Conservation (phyloP, 2,797 vertebrate species). For the Argya squamiceps region DNA sequence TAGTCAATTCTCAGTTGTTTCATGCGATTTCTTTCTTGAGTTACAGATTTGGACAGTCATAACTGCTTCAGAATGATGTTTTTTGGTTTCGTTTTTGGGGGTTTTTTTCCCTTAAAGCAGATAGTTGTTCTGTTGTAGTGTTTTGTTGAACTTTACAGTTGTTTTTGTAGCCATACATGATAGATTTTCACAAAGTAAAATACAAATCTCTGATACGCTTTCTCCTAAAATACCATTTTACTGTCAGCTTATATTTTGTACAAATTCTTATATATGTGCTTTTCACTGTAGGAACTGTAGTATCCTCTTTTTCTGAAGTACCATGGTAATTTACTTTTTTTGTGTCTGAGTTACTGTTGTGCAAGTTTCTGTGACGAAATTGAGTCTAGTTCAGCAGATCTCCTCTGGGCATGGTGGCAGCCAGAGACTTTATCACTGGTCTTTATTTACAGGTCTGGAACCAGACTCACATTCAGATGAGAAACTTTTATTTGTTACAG, state of each 20-base stretch:
- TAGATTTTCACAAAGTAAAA: not conserved
- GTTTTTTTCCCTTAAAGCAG: not conserved
- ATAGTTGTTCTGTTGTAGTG: not conserved
- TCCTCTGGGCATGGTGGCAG: not conserved
- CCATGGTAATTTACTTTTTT: not conserved
- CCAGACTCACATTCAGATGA: not conserved
- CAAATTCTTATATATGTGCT: not conserved
- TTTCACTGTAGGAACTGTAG: not conserved
- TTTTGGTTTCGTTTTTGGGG: not conserved
- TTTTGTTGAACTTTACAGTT: not conserved
- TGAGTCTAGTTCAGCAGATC: not conserved
- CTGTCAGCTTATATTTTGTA: not conserved
- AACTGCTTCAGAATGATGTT: not conserved
- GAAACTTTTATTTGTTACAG: not conserved
- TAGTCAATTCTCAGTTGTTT: not conserved
- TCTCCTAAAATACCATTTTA: not conserved
- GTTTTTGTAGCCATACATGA: not conserved
- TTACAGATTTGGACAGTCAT: not conserved
- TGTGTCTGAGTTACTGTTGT: not conserved
- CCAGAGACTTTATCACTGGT: not conserved
- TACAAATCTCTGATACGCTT: not conserved
- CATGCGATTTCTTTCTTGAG: not conserved
- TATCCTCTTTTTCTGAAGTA: not conserved
- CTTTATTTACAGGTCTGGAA: slow-evolving; percentile 12
- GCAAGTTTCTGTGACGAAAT: not conserved